Evolutionary conservation across 2,888 invertebrate species (phyloP), one percentile per base, ranked within the genome.

Genomic region (Polia nebulosa): DNA sequence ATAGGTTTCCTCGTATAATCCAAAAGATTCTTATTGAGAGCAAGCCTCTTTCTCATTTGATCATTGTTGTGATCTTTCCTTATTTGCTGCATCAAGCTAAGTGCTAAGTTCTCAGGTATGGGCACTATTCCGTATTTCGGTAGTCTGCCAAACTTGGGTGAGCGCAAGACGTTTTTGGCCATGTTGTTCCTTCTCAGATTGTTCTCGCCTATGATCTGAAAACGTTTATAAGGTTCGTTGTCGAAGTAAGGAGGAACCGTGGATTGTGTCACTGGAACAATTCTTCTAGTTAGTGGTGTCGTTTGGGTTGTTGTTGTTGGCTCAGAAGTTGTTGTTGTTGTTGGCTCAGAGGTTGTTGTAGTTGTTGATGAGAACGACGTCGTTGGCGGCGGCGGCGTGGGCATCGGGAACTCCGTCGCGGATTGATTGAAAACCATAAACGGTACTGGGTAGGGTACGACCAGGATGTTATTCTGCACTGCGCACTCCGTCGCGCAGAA

Each of bases 91-190:
- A 82, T 72, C 52, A 80, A 27, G 22, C 27, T 75, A 25, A 72
- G 52, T 0, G 86, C 86, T 17, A 86, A 13, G 20, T 77, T 72
- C 36, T 86, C 68, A 8, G 86, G 82, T 29, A 86, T 81, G 4
- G 85, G 86, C 4, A 86, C 66, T 9, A 85, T 76, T 8, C 79
- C 76, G 29, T 72, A 78, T 56, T 80, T 76, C 0, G 83, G 80
- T 25, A 79, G 51, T 25, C 60, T 57, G 0, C 53, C 47, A 9
- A 61, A 69, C 49, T 47, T 57, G 3, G 45, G n/a, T 6, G 74
- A 45, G 7, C 25, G 45, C 4, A 55, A 13, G 7, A n/a, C 51
- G 1, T 49, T 58, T 25, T 45, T 45, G 2, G 20, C 66, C 36
- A 78, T 47, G 7, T 22, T 55, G n/a, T 57, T 59, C 39, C 74